A percentile compares a stretch with the other conserved stretches of the same genome.
Evolutionary conservation across 2,113 vertebrate genomes (phyloP).

Genomic region (Trichechus manatus): DNA sequence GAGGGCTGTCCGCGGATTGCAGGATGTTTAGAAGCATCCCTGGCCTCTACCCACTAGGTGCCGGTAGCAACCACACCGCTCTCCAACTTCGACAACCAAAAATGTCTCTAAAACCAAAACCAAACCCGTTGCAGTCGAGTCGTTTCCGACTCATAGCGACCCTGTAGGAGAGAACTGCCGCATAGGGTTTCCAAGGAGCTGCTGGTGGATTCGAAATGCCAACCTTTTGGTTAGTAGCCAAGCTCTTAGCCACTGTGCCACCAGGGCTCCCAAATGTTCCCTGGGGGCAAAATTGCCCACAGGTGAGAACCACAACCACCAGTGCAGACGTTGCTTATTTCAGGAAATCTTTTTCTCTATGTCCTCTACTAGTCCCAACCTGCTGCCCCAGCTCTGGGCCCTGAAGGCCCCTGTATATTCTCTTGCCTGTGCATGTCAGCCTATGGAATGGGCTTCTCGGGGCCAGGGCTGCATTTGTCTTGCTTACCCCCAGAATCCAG

Average conservation of each 20-base stretch:
- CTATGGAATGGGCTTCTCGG: fast-evolving
- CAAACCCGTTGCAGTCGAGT: too few species aligned
- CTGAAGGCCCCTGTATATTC: not conserved
- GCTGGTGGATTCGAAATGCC: too few species aligned
- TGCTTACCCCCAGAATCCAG: not conserved
- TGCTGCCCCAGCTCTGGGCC: not conserved
- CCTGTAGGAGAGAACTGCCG: too few species aligned
- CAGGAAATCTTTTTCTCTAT: not conserved
- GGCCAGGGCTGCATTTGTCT: too few species aligned
- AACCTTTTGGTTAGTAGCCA: too few species aligned
- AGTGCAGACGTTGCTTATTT: not conserved
- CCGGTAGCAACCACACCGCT: too few species aligned
- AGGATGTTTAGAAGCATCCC: too few species aligned
- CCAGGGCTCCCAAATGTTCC: too few species aligned
- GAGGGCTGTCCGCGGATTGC: not conserved
- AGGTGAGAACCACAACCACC: not conserved
- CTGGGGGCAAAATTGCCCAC: fast-evolving
- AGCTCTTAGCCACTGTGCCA: too few species aligned
- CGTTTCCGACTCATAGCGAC: too few species aligned
- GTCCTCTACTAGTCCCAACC: not conserved
- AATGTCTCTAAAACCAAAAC: not conserved
- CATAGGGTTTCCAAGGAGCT: too few species aligned
- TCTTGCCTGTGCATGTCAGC: not conserved
- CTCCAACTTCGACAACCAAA: too few species aligned
- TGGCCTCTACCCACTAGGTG: not conserved